These are phyloP conservation scores for Gobio gobio DNA, from an alignment of 2,113 vertebrate species.

Conservation along the genomic window DNA sequence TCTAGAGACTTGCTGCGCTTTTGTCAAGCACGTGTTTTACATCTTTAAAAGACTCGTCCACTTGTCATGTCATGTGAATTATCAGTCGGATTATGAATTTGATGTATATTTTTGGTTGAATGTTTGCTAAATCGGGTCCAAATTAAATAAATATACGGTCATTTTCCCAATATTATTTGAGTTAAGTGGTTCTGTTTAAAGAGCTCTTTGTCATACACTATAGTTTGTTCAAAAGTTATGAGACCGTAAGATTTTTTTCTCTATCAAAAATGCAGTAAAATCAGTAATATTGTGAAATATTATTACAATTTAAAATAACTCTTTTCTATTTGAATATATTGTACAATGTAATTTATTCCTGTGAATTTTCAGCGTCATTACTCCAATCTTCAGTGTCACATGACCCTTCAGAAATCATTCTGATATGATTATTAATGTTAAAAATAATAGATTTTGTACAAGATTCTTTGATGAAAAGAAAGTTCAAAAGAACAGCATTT, in stretches of 20 bases:
- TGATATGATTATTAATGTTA: neutral
- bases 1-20: neutral
- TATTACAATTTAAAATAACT: neutral
- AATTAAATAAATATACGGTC: conserved; percentile 9
- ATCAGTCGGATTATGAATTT: neutral
- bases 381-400: neutral
- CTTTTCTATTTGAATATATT: neutral
- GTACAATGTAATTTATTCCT: neutral
- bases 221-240: neutral
- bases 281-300: neutral
- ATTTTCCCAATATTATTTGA: neutral
- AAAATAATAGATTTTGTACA: neutral
- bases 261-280: neutral
- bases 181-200: neutral
- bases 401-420: neutral
- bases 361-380: neutral
- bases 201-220: neutral
- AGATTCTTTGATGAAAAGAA: neutral
- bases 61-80: neutral
- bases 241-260: neutral
- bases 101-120: neutral
- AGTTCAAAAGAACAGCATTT: neutral
- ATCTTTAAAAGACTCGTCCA: no score
- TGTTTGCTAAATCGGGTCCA: neutral
- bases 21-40: neutral